A percentile compares a stretch with the other conserved stretches of the same genome.
phyloP scores from a whole-genome alignment of 2,888 invertebrate species.

The Drosophila mettleri region DNA sequence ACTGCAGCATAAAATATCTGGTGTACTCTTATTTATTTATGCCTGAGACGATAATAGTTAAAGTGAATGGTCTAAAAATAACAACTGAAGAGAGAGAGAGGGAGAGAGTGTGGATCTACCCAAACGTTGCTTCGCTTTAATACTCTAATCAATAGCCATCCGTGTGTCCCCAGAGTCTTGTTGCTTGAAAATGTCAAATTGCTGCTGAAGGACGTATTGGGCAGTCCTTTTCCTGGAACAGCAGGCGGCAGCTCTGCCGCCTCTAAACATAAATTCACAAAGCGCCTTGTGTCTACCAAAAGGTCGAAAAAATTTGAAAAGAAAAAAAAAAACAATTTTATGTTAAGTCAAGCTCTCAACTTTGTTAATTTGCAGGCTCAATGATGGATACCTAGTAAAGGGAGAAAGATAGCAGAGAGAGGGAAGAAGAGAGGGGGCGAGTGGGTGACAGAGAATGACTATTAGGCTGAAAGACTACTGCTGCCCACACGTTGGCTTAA shows the following conservation, averaged over 20 bases:
- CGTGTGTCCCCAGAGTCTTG: neutral
- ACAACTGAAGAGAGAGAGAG: neutral
- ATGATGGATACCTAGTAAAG: neutral
- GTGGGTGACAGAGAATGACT: too few relatives aligned
- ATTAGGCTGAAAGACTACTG: neutral
- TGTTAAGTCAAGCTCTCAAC: neutral
- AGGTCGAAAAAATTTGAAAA: neutral
- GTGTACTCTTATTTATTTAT: slow-evolving; percentile 4
- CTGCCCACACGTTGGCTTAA: neutral
- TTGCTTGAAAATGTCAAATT: neutral
- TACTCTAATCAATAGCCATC: neutral
- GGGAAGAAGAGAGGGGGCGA: too few relatives aligned
- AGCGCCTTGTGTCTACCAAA: neutral
- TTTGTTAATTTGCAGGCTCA: neutral
- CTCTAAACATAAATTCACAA: neutral
- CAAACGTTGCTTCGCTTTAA: neutral
- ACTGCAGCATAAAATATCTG: neutral
- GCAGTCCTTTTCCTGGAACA: neutral
- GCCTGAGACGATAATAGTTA: neutral
- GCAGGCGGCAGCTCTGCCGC: neutral
- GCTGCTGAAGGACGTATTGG: neutral
- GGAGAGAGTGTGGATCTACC: too few relatives aligned
- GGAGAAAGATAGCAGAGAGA: too few relatives aligned
- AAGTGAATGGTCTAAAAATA: neutral
- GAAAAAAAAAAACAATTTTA: too few relatives aligned